Percentiles rank a stretch among this genome's conserved stretches.
Conservation (phyloP, 2,888 invertebrate species). For the Stegophylla sp. region DNA sequence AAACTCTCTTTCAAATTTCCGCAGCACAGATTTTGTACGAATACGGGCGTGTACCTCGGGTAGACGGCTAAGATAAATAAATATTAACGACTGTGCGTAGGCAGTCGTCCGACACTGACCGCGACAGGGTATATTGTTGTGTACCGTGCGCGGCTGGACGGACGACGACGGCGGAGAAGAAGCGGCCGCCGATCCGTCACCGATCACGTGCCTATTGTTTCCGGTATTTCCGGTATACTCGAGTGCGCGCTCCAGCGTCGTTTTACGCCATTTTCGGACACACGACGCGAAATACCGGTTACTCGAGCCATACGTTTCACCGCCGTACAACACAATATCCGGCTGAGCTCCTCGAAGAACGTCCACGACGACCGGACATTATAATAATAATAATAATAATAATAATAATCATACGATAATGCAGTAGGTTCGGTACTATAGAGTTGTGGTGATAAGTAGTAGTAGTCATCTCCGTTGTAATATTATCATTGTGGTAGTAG, state of each 20-base stretch:
- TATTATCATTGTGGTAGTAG: neutral
- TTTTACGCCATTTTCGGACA: constrained; percentile 13
- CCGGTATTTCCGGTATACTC: constrained; percentile 39
- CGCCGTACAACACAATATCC: constrained; percentile 25
- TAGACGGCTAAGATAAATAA: too few species aligned
- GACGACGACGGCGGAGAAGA: neutral
- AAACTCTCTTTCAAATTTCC: too few species aligned
- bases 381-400: neutral
- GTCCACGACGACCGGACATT: too few species aligned
- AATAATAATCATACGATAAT: too few species aligned
- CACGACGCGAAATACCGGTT: constrained; percentile 26
- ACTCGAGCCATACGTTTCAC: constrained; percentile 5
- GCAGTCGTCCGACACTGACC: neutral
- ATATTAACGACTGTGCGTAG: too few species aligned
- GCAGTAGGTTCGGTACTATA: neutral
- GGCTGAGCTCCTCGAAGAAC: neutral
- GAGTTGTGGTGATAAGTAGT: too few species aligned
- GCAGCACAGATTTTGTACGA: too few species aligned
- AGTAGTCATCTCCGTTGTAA: neutral
- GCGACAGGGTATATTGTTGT: too few species aligned
- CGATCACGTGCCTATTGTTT: neutral
- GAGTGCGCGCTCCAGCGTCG: neutral
- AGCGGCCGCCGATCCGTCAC: neutral
- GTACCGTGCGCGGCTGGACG: neutral
- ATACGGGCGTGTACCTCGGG: too few species aligned